Conservation (phyloP, 2,113 vertebrate genomes). For the Passer domesticus region DNA sequence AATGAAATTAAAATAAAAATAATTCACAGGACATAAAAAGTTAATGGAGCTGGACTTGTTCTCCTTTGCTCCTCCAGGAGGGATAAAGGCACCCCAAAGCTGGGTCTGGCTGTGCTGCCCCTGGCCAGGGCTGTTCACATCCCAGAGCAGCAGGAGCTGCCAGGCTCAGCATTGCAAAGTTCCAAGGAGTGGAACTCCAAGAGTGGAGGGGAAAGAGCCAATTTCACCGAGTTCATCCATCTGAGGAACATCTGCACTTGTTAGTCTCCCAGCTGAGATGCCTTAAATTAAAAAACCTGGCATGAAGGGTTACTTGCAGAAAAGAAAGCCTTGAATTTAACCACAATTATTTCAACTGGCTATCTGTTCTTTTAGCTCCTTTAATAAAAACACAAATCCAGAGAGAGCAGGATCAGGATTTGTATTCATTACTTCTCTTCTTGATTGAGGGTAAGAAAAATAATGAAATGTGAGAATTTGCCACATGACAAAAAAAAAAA, state of each 20-base stretch:
- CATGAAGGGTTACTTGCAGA: neutral
- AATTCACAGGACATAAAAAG: neutral
- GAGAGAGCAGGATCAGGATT: neutral
- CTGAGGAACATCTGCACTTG: neutral
- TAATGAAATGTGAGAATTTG: neutral
- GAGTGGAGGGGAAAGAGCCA: neutral
- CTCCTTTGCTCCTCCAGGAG: neutral
- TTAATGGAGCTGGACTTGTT: neutral
- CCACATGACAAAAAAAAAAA: neutral
- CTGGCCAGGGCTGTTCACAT: no score
- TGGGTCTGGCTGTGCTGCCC: neutral
- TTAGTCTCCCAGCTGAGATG: neutral
- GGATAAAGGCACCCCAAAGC: fast-evolving
- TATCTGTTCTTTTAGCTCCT: neutral
- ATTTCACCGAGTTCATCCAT: neutral
- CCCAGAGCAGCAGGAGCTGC: neutral
- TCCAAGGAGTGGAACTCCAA: neutral
- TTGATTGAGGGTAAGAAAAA: neutral
- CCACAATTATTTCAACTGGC: neutral
- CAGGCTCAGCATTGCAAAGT: fast-evolving
- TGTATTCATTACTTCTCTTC: neutral
- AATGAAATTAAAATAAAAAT: neutral
- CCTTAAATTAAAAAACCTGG: neutral
- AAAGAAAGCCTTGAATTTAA: neutral
- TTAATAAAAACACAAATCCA: neutral